These are phyloP conservation scores for Sebastes iracundus DNA, from an alignment of 2,797 vertebrate species.

Conservation along the genomic window DNA sequence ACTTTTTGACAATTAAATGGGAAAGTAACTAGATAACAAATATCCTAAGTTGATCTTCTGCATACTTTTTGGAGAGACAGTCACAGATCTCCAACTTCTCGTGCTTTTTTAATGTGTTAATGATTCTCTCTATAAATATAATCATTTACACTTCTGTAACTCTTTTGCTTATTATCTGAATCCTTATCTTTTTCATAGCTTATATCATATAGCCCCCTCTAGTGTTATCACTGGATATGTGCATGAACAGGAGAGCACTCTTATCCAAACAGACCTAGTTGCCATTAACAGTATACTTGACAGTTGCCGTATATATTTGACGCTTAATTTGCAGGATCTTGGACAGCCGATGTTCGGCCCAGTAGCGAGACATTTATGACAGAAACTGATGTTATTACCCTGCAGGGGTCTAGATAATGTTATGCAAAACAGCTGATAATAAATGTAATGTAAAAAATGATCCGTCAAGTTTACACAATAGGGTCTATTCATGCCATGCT, in stretches of 20 bases:
- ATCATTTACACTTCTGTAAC: neutral
- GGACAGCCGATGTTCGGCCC: neutral
- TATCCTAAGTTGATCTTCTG: neutral
- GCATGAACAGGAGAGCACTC: conserved; percentile 7
- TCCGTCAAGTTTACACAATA: neutral
- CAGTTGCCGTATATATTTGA: neutral
- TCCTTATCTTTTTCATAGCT: neutral
- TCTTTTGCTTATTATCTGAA: neutral
- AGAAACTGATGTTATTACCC: neutral
- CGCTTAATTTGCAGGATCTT: neutral
- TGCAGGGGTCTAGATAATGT: neutral
- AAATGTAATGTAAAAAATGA: neutral
- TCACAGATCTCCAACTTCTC: neutral
- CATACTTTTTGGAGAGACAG: neutral
- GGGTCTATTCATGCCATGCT: neutral
- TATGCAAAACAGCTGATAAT: too few relatives aligned
- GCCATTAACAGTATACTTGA: neutral
- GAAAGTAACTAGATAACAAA: neutral
- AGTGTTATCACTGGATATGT: conserved; percentile 40
- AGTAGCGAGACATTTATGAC: neutral
- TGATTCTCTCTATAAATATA: neutral
- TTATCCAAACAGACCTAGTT: neutral
- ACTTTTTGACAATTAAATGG: neutral
- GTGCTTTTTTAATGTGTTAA: neutral
- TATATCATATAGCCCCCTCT: conserved; percentile 65